Evolutionary conservation across 2,797 vertebrate genomes (phyloP).

Genomic region (Ataeniobius toweri): DNA sequence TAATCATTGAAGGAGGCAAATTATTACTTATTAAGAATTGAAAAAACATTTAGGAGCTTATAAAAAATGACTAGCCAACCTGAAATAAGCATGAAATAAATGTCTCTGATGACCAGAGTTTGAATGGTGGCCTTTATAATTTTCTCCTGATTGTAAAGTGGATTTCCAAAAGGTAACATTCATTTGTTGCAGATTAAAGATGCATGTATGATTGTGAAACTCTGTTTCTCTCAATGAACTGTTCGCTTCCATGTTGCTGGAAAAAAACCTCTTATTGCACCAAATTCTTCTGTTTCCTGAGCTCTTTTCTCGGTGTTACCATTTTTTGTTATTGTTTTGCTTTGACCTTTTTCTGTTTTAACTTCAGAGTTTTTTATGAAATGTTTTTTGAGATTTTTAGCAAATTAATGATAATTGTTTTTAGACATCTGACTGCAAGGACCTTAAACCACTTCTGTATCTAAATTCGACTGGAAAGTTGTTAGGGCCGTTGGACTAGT

Average conservation of each 20-base stretch:
- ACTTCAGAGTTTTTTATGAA: neutral
- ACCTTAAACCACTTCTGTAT: neutral
- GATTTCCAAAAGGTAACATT: constrained; percentile 52
- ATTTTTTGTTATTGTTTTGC: neutral
- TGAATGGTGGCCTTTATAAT: constrained; percentile 23
- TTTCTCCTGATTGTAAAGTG: constrained; percentile 36
- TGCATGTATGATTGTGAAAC: neutral
- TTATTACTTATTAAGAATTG: neutral
- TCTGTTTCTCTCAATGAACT: neutral
- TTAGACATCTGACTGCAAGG: too few relatives aligned
- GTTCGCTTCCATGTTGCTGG: neutral
- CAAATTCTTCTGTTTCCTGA: neutral
- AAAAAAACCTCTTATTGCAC: neutral
- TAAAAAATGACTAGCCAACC: neutral
- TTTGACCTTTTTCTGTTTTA: neutral
- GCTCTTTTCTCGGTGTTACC: neutral
- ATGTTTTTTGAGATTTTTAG: neutral
- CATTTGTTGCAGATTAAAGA: neutral
- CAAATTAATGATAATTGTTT: neutral
- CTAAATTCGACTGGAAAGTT: neutral
- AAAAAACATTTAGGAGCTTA: neutral
- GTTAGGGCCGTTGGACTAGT: neutral
- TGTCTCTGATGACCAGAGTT: neutral
- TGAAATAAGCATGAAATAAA: neutral
- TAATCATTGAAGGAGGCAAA: neutral